A percentile compares a stretch with the other conserved stretches of the same genome.
Conservation (phyloP, 1,140 invertebrate genomes). For the Drosophila cardini region DNA sequence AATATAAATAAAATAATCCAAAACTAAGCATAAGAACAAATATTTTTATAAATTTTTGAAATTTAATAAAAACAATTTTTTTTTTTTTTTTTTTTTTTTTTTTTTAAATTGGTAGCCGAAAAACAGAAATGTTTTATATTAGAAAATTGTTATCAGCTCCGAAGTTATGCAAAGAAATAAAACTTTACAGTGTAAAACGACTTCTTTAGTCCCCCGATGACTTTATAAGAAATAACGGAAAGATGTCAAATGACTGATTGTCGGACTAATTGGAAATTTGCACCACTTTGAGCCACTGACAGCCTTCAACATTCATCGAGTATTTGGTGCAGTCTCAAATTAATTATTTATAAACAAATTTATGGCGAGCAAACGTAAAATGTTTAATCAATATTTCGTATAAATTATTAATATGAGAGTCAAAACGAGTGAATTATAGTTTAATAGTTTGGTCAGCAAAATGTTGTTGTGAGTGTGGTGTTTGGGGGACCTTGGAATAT, state of each 20-base stretch:
- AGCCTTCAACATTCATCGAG: constrained; percentile 14
- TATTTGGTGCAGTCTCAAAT: constrained; percentile 33
- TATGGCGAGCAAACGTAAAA: constrained; percentile 24
- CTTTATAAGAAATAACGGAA: not conserved
- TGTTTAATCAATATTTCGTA: constrained; percentile 62
- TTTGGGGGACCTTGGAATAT: constrained; percentile 52
- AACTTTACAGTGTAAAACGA: not conserved
- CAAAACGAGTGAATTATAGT: not conserved
- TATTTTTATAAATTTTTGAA: too few relatives aligned
- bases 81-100: too few relatives aligned
- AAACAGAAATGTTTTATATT: too few relatives aligned
- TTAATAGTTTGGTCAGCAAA: constrained; percentile 1
- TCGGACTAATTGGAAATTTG: constrained; percentile 3
- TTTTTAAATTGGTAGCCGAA: too few relatives aligned
- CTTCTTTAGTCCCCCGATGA: not conserved
- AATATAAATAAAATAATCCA: too few relatives aligned
- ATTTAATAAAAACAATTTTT: too few relatives aligned
- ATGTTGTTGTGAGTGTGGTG: not conserved
- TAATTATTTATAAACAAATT: constrained; percentile 60
- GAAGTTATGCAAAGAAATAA: too few relatives aligned
- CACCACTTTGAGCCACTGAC: constrained; percentile 16
- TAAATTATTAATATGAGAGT: constrained; percentile 58
- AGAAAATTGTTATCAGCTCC: too few relatives aligned
- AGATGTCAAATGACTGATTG: not conserved
- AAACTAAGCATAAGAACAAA: too few relatives aligned